Evolutionary conservation across 2,888 invertebrate species (phyloP).

Genomic region (Ophion obscuratus): DNA sequence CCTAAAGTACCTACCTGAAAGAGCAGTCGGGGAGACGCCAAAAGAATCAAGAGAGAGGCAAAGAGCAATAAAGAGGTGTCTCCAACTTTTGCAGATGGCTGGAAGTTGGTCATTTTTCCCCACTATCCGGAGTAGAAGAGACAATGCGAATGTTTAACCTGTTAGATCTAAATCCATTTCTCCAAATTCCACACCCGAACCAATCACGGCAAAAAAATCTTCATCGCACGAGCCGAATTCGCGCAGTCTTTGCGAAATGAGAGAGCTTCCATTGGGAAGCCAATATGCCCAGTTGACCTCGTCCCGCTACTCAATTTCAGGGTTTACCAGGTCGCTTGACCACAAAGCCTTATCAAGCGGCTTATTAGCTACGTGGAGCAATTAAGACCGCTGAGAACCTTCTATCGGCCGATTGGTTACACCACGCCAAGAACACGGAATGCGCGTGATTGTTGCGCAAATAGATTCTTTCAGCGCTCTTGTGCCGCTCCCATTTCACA

Average conservation of each 20-base stretch:
- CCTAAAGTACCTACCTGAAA: neutral
- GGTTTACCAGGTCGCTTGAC: neutral
- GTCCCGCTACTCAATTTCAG: slow-evolving; percentile 10
- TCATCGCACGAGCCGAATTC: neutral
- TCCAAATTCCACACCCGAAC: too few relatives aligned
- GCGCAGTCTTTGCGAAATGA: neutral
- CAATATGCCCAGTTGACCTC: neutral
- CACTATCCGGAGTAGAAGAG: too few relatives aligned
- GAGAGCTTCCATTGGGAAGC: too few relatives aligned
- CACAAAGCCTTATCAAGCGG: slow-evolving; percentile 1
- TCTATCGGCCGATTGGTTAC: slow-evolving; percentile 36
- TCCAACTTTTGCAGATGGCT: too few relatives aligned
- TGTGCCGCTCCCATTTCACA: neutral
- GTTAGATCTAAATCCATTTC: too few relatives aligned
- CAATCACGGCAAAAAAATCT: too few relatives aligned
- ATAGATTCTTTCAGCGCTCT: neutral
- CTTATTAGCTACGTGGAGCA: slow-evolving; percentile 24
- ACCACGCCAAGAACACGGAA: slow-evolving; percentile 9
- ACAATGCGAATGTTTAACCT: too few relatives aligned
- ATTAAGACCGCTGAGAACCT: slow-evolving; percentile 43
- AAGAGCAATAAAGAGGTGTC: too few relatives aligned
- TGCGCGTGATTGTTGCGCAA: slow-evolving; percentile 37
- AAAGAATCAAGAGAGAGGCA: too few relatives aligned
- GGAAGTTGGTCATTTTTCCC: too few relatives aligned
- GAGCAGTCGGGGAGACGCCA: too few relatives aligned